Percentiles rank a stretch among this genome's conserved stretches.
Evolutionary conservation across 2,888 invertebrate genomes (phyloP).

Genomic region (Molorchus minor): DNA sequence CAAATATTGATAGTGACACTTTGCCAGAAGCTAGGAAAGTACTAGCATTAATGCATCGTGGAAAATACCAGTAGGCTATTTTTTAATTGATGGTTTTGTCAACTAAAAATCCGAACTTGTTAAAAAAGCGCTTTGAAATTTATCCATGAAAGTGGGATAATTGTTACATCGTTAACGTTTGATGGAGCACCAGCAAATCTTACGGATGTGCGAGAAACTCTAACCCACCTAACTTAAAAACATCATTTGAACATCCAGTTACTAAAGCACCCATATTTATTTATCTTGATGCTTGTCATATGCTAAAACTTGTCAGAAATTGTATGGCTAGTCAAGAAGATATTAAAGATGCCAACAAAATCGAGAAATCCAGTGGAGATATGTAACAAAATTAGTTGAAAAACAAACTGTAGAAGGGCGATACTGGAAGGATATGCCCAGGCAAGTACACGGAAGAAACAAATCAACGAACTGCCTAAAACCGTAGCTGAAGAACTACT

Average conservation of each 20-base stretch:
- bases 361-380: conserved; percentile 31
- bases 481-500: too few species aligned
- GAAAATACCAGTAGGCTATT: conserved; percentile 7
- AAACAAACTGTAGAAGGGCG: too few species aligned
- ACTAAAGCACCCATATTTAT: conserved; percentile 22
- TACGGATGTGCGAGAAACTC: conserved; percentile 15
- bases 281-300: conserved; percentile 31
- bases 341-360: conserved; percentile 20
- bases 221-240: conserved; percentile 28
- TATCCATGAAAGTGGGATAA: conserved; percentile 20
- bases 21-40: conserved; percentile 20
- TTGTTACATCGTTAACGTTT: conserved; percentile 22
- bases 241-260: conserved; percentile 35
- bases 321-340: conserved; percentile 30
- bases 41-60: conserved; percentile 7
- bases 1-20: background rate
- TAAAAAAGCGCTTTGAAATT: conserved; percentile 13
- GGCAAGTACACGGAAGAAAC: too few species aligned
- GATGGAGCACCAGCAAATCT: conserved; percentile 16
- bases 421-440: too few species aligned
- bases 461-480: too few species aligned
- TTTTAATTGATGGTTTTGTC: conserved; percentile 6
- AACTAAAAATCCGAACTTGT: conserved; percentile 6
- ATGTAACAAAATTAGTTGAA: conserved; percentile 27
- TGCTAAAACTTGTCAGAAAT: conserved; percentile 35